A percentile compares a stretch with the other conserved stretches of the same genome.
These are phyloP conservation scores for Cydia amplana DNA, from an alignment of 1,140 invertebrate genomes.

Conservation along the genomic window DNA sequence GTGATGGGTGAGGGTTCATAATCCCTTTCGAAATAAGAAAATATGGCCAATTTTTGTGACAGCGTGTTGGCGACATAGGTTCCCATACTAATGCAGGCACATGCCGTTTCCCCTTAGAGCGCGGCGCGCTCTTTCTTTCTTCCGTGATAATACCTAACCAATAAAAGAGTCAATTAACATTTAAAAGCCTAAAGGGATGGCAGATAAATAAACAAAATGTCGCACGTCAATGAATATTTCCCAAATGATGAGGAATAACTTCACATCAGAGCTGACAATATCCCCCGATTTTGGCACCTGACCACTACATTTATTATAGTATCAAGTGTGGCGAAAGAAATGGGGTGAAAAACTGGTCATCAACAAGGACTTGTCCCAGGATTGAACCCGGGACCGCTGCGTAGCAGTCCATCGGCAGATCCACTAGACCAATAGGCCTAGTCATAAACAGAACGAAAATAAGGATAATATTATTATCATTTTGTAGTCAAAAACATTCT, in stretches of 20 bases:
- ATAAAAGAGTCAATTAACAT: too few species aligned
- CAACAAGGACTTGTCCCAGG: slow-evolving; percentile 34
- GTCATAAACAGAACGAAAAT: neutral
- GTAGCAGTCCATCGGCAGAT: neutral
- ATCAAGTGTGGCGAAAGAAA: slow-evolving; percentile 73
- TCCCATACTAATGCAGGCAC: too few species aligned
- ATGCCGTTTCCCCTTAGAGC: too few species aligned
- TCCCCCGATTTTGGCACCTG: slow-evolving; percentile 74
- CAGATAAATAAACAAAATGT: slow-evolving; percentile 47
- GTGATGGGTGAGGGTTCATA: too few species aligned
- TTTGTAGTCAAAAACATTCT: neutral
- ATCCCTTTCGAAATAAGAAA: too few species aligned
- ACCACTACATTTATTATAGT: slow-evolving; percentile 59
- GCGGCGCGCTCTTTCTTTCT: too few species aligned
- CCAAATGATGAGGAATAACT: slow-evolving; percentile 48
- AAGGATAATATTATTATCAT: slow-evolving; percentile 24
- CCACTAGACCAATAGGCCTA: slow-evolving; percentile 32
- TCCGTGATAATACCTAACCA: too few species aligned
- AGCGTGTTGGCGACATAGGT: too few species aligned
- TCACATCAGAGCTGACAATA: slow-evolving; percentile 60
- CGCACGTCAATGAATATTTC: slow-evolving; percentile 63
- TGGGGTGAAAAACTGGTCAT: slow-evolving; percentile 48
- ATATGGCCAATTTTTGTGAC: too few species aligned
- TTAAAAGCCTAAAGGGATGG: too few species aligned
- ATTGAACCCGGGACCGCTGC: slow-evolving; percentile 51